Percentiles rank a stretch among this genome's conserved stretches.
Conservation (phyloP, 2,797 vertebrate genomes). For the Sarcoramphus papa region DNA sequence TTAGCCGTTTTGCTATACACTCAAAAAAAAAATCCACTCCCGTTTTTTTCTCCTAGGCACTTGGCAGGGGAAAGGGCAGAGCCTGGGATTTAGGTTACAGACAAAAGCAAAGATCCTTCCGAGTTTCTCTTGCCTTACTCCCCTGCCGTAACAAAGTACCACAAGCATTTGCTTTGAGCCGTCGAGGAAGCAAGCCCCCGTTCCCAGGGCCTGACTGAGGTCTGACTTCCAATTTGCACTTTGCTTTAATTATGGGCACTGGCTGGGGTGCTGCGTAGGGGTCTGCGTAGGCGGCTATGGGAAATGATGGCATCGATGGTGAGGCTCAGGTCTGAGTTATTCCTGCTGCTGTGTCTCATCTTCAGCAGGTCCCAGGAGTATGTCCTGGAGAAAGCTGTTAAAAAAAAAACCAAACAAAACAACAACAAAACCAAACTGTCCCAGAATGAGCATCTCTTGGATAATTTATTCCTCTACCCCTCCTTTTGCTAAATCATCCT, state of each 20-base stretch:
- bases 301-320: background rate
- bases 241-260: background rate
- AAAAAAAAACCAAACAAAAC: background rate
- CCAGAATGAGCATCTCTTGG: background rate
- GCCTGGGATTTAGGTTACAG: background rate
- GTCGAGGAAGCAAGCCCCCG: rapidly evolving
- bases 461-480: background rate
- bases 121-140: background rate
- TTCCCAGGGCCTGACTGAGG: background rate
- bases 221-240: background rate
- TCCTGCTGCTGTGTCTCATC: background rate
- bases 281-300: background rate
- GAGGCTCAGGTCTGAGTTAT: background rate
- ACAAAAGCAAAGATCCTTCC: background rate
- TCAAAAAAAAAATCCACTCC: background rate
- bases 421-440: background rate
- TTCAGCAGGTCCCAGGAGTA: background rate
- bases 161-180: background rate
- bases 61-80: background rate
- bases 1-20: constrained; percentile 46
- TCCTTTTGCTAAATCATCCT: background rate
- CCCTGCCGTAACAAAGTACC: background rate
- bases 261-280: rapidly evolving
- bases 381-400: background rate
- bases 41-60: background rate